These are phyloP conservation scores for Acomys russatus DNA, from an alignment of 2,797 vertebrate genomes.

Conservation along the genomic window DNA sequence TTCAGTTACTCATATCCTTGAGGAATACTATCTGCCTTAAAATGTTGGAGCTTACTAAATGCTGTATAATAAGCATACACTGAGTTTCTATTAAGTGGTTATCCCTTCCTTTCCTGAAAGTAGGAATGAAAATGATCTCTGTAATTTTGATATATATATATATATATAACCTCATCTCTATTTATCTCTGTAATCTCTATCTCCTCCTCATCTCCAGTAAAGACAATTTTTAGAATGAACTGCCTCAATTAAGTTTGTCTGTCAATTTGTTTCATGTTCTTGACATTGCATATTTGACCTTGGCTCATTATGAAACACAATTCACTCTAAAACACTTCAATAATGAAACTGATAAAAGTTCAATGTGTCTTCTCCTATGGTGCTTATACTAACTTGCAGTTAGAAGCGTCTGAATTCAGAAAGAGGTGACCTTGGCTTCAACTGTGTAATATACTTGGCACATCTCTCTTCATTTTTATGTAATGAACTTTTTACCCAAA, in stretches of 20 bases:
- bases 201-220: not conserved
- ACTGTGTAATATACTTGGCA: not conserved
- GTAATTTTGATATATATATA: not conserved
- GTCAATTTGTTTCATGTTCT: constrained; percentile 10
- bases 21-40: constrained; percentile 73
- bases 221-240: not conserved
- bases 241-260: not conserved
- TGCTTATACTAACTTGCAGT: not conserved
- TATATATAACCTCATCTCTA: not conserved
- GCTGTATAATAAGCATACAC: constrained; percentile 39
- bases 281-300: constrained; percentile 30
- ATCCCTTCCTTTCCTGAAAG: not conserved
- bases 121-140: not conserved
- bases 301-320: not conserved
- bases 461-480: not conserved
- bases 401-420: not conserved
- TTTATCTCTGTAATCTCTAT: not conserved
- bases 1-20: constrained; percentile 64
- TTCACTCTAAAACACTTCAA: not conserved
- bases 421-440: not conserved
- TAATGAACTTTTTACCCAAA: not conserved
- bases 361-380: not conserved
- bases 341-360: not conserved
- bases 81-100: constrained; percentile 14
- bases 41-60: constrained; percentile 65